Evolutionary conservation across 64 coral and sea anemone genomes (phyloP), one percentile per base, ranked within the genome.

Genomic region (Porites lutea): DNA sequence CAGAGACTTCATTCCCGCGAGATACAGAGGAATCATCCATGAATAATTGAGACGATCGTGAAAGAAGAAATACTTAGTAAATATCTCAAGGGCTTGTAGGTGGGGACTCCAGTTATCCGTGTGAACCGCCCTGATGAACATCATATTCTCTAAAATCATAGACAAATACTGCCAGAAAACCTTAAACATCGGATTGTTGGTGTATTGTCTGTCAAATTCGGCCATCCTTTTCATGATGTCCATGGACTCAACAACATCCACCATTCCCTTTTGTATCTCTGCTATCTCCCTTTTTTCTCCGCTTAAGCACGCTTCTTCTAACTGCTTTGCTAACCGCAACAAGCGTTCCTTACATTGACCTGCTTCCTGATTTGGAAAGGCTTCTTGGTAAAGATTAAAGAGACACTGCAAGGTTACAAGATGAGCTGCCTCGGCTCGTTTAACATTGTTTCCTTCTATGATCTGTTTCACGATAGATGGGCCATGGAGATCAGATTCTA

Each of bases 351-450:
- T 37, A 37, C 27, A 37, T 37, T 37, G 27, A 37, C 27, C 27
- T 37, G 27, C 27, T 37, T 37, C 51, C 18, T 20, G 2, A 52
- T 12, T 13, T 8, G 71, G 47, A 82, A 91, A 91, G 8, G 89
- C 75, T 27, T 91, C 89, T 72, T 82, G 77, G 37, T 91, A 91
- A 43, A 91, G 45, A 47, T 4, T 77, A 53, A 92, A 92, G 46
- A 86, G 58, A 0, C 80, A 23, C 81, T 92, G 90, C 16, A 86
- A 64, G 47, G 80, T 92, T 22, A 92, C 59, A 15, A 92, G 57
- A 76, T 92, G 90, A 16, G 81, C 90, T 19, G 90, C 48, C 46
- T 92, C 6, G 4, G 47, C 45, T 54, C 19, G 78, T 63, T 82
- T 82, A 61, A 63, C 79, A 62, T 82, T 55, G 3, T 63, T 63